Evolutionary conservation across 2,113 vertebrate genomes (phyloP).

Genomic region (Macroglossus sobrinus): DNA sequence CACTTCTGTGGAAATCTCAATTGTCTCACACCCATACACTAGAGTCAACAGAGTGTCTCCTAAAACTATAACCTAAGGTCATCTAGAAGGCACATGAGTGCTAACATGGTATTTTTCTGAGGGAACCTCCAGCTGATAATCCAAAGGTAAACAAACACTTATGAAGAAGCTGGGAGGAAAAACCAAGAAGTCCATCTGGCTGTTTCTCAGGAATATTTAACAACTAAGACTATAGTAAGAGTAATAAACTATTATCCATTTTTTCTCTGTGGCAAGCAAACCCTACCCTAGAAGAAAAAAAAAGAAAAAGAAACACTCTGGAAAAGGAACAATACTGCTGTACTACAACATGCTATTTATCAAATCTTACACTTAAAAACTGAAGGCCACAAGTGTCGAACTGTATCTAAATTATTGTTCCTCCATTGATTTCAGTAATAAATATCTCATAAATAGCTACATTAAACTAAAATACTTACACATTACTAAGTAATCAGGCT

Average conservation of each 20-base stretch:
- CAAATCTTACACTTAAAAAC: neutral
- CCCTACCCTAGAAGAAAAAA: neutral
- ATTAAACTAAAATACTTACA: neutral
- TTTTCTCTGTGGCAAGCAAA: neutral
- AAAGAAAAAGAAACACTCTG: neutral
- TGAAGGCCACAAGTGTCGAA: neutral
- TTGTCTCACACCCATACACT: neutral
- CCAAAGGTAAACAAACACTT: neutral
- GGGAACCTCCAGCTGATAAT: neutral
- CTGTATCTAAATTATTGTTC: neutral
- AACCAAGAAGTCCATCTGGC: neutral
- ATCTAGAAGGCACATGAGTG: neutral
- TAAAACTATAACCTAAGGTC: neutral
- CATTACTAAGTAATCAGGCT: neutral
- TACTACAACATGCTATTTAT: neutral
- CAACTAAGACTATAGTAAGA: neutral
- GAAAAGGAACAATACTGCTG: neutral
- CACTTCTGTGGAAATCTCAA: neutral
- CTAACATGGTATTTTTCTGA: neutral
- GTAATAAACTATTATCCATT: neutral
- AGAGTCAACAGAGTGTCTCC: neutral
- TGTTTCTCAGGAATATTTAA: slow-evolving; percentile 12
- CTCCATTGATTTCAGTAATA: neutral
- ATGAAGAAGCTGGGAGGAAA: neutral
- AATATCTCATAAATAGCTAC: neutral